A percentile compares a stretch with the other conserved stretches of the same genome.
phyloP scores from a whole-genome alignment of 2,797 vertebrate species.

The Perodicticus potto region DNA sequence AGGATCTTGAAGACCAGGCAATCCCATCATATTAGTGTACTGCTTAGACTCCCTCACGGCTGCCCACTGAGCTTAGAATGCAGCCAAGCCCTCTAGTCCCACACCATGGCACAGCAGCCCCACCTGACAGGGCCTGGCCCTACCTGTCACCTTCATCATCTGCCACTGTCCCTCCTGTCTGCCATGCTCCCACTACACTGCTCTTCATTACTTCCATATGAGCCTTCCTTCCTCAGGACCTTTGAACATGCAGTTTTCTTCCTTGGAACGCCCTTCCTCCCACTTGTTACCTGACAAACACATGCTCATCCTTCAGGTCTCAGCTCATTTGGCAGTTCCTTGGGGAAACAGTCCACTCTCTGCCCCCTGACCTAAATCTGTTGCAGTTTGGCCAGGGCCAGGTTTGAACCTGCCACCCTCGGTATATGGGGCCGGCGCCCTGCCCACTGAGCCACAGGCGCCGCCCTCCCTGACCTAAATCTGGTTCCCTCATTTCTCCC shows the following conservation, averaged over 20 bases:
- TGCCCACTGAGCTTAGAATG: neutral
- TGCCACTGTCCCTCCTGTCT: neutral
- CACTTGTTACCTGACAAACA: neutral
- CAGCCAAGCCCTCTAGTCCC: neutral
- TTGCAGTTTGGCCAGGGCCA: too few relatives aligned
- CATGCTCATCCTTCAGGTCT: neutral
- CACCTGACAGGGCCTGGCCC: neutral
- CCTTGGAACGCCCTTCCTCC: neutral
- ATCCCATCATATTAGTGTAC: accelerated
- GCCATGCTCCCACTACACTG: neutral
- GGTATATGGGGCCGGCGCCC: too few relatives aligned
- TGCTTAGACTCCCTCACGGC: neutral
- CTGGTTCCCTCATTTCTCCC: neutral
- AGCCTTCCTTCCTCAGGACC: neutral
- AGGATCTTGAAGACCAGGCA: neutral
- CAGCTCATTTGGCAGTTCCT: neutral
- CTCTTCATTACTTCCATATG: neutral
- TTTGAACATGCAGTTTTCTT: neutral
- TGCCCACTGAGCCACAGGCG: too few relatives aligned
- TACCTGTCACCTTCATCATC: neutral
- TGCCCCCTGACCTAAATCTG: neutral
- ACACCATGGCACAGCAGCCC: neutral
- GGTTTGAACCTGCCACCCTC: too few relatives aligned
- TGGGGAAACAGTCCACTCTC: neutral
- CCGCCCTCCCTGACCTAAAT: too few relatives aligned